These are phyloP conservation scores for Meleagris gallopavo DNA, from an alignment of 2,113 vertebrate genomes.

Conservation along the genomic window DNA sequence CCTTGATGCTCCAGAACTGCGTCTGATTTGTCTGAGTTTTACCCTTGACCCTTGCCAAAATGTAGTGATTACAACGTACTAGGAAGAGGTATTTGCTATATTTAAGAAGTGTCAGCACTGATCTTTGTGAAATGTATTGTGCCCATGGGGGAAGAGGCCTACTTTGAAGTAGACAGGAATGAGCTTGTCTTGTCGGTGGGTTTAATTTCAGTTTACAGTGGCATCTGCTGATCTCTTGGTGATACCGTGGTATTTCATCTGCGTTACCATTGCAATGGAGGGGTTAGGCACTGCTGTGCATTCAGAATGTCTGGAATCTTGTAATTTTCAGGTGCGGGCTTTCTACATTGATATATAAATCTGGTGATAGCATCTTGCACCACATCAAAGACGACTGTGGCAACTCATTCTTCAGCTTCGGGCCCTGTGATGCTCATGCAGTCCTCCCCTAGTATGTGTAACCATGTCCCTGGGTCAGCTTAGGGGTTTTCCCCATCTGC, in stretches of 20 bases:
- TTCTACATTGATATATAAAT: conserved; percentile 24
- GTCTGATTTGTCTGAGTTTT: neutral
- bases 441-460: neutral
- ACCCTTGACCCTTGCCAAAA: neutral
- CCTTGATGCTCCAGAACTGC: neutral
- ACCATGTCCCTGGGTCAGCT: neutral
- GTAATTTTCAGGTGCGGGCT: neutral
- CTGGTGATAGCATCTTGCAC: conserved; percentile 44
- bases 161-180: conserved; percentile 68
- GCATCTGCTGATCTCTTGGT: conserved; percentile 53
- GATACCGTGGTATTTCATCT: conserved; percentile 49
- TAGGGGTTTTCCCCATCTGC: neutral
- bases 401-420: neutral
- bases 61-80: neutral
- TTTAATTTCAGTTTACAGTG: conserved; percentile 68
- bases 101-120: conserved; percentile 39
- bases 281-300: neutral
- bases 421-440: neutral
- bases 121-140: conserved; percentile 58
- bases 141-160: conserved; percentile 47
- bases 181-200: conserved; percentile 45
- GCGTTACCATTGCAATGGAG: neutral
- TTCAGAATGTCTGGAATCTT: conserved; percentile 62
- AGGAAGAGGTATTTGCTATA: conserved; percentile 48
- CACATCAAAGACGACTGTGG: neutral